phyloP scores from a whole-genome alignment of 2,797 vertebrate genomes.

The Mareca penelope region DNA sequence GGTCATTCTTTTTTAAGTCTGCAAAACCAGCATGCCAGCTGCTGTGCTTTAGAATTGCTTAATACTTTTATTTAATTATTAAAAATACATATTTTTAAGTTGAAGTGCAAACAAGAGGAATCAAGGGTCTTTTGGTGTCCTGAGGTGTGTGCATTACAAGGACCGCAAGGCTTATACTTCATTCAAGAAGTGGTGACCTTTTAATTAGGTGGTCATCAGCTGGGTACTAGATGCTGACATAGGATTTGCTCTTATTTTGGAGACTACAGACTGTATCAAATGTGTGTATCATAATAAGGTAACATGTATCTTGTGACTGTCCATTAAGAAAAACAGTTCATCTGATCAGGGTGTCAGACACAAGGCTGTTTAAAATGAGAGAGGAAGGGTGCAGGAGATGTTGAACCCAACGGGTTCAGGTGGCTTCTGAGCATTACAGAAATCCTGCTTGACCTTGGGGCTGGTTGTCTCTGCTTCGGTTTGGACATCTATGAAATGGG shows the following conservation, averaged over 20 bases:
- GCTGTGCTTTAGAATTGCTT: slow-evolving; percentile 8
- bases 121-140: neutral
- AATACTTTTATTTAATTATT: neutral
- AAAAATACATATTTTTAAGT: neutral
- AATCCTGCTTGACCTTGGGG: neutral
- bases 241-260: slow-evolving; percentile 2
- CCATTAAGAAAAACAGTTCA: neutral
- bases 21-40: neutral
- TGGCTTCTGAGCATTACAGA: neutral
- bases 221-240: neutral
- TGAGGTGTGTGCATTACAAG: neutral
- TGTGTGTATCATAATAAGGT: neutral
- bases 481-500: neutral
- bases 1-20: slow-evolving; percentile 7
- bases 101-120: neutral
- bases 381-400: neutral
- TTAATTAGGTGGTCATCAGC: neutral
- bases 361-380: neutral
- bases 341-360: neutral
- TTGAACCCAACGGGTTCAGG: neutral
- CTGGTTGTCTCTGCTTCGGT: neutral
- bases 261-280: neutral
- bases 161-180: neutral
- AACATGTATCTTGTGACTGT: neutral
- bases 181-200: too few relatives aligned